phyloP scores from a whole-genome alignment of 2,113 vertebrate genomes.

The Machaerirhynchus nigripectus region DNA sequence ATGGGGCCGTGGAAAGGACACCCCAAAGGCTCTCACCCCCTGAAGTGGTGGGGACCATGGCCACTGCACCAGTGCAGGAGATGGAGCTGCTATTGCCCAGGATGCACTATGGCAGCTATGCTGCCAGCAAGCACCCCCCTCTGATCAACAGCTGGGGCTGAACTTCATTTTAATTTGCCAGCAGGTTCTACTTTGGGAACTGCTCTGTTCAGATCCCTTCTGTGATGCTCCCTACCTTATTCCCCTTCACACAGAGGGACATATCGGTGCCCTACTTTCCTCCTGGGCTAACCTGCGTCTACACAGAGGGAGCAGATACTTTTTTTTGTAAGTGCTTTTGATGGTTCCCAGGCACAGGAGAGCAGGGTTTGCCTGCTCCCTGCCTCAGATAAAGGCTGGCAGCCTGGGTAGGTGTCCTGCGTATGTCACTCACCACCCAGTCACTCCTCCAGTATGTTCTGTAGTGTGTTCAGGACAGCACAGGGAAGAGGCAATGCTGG shows the following conservation, averaged over 20 bases:
- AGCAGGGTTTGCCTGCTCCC: not conserved
- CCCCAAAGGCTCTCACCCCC: not conserved
- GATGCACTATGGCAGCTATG: not conserved
- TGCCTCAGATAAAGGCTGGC: not conserved
- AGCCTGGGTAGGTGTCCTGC: rapidly evolving
- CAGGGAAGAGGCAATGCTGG: not conserved
- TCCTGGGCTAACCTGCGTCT: not conserved
- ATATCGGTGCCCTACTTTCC: not conserved
- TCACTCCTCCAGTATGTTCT: not conserved
- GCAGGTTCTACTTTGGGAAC: not conserved
- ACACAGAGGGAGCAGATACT: not conserved
- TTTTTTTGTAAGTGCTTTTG: not conserved
- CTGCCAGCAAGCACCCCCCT: rapidly evolving
- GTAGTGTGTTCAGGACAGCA: not conserved
- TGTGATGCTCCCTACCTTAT: not conserved
- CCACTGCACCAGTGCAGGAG: rapidly evolving
- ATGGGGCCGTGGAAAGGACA: not conserved
- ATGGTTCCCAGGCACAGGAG: not conserved
- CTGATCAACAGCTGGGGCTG: rapidly evolving
- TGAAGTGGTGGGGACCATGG: rapidly evolving
- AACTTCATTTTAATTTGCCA: not conserved
- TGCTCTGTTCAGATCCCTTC: not conserved
- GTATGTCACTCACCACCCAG: rapidly evolving
- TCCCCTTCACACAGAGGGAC: not conserved
- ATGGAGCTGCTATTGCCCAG: not conserved